phyloP scores from a whole-genome alignment of 1,140 invertebrate species.

The Apis cerana region DNA sequence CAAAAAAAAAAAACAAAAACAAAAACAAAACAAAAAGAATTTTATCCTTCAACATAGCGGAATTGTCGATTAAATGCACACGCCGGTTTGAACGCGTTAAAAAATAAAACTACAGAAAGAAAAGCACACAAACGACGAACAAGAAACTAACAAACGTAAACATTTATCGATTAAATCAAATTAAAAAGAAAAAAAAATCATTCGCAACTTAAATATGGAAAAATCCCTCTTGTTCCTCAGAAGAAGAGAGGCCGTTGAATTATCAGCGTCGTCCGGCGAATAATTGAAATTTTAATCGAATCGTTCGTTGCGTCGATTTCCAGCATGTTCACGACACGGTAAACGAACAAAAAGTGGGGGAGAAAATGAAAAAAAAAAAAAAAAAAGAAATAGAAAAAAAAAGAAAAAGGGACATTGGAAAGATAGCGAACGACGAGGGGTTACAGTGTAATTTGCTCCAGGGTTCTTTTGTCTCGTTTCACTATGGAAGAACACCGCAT shows the following conservation, averaged over 20 bases:
- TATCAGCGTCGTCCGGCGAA: slow-evolving; percentile 11
- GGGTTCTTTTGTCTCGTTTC: slow-evolving; percentile 34
- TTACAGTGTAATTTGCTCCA: slow-evolving; percentile 27
- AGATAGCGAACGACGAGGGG: neutral
- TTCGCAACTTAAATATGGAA: neutral
- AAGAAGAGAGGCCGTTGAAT: slow-evolving; percentile 12
- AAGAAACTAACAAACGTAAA: neutral
- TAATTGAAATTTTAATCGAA: slow-evolving; percentile 54
- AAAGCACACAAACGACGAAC: neutral
- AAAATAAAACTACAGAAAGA: neutral
- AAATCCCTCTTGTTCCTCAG: neutral
- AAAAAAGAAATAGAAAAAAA: slow-evolving; percentile 10
- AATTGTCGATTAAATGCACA: neutral
- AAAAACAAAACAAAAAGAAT: no score
- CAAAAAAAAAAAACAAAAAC: no score
- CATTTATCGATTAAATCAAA: neutral
- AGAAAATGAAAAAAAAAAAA: neutral
- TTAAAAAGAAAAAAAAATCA: neutral
- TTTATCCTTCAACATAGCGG: no score
- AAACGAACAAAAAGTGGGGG: neutral
- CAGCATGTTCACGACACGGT: slow-evolving; percentile 7
- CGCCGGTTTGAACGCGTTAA: slow-evolving; percentile 18
- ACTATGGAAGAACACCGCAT: slow-evolving; percentile 5
- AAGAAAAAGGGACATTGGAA: neutral
- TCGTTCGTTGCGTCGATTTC: slow-evolving; percentile 16